Base-by-base conservation (phyloP, 1,140 invertebrate species). In the Drosophila carrolli region DNA sequence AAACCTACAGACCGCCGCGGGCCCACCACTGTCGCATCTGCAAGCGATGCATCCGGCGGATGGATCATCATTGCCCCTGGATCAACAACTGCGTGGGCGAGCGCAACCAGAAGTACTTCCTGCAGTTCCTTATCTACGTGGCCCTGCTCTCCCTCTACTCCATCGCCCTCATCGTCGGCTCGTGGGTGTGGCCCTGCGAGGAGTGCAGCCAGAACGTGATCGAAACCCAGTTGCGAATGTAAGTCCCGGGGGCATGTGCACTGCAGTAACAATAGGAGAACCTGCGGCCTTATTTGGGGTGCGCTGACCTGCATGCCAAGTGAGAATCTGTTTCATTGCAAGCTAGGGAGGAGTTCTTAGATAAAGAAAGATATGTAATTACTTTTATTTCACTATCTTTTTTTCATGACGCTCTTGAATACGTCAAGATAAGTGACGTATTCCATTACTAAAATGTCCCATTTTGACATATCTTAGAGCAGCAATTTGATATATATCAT, bases 81-180 rank as follows among this genome's bases (percentile, higher is more conserved):
- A 97, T 98, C 40, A 98, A 98, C 91, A 98, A 98, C 93, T 98
- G 97, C 93, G 97, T 98, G 37, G 97, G 97, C 48, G 97, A 98
- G 93, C 95, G 96, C 82, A 98, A 98, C 94, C 97, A 98, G 93
- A 98, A 98, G 91, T 98, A 96, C 93, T 98, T 98, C 91, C 95
- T 98, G 76, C 97, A 98, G 92, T 98, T 98, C 93, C 93, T 98
- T 53, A 94, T 98, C n/a, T 96, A 96, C 90, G 95, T 96, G 59
- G 95, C 95, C 77, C 91, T 94, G 19, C 91, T 96, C 47, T 94
- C 94, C 11, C 73, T 94, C 0, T 97, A 97, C 92, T 95, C 96
- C 14, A 94, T 96, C 35, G 93, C 92, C 16, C 93, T 97, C 81
- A 95, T 97, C 46, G 94, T 96, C 23, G 93, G 94, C 54, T 96